Evolutionary conservation across 2,888 invertebrate species (phyloP).

Genomic region (Serrognathus titanus): DNA sequence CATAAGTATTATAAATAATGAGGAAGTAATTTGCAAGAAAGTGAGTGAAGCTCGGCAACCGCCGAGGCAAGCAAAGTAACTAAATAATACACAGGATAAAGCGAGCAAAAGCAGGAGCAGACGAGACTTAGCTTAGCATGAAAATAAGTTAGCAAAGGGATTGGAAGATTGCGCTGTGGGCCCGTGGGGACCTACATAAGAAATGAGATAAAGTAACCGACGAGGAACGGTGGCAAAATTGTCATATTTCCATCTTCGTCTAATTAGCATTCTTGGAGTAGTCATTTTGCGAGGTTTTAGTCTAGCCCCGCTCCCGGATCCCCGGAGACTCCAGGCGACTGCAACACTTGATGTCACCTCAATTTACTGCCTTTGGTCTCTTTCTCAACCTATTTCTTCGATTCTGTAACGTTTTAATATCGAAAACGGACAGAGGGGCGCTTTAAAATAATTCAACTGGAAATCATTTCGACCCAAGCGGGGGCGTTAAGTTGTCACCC

Average conservation of each 20-base stretch:
- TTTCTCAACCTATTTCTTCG: not conserved
- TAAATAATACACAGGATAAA: conserved; percentile 40
- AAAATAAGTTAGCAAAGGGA: conserved; percentile 31
- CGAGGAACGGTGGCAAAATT: conserved; percentile 40
- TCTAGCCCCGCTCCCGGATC: not conserved
- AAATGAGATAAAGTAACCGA: conserved; percentile 43
- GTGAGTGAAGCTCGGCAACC: conserved; percentile 27
- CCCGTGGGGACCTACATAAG: conserved; percentile 40
- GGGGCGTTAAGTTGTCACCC: no score
- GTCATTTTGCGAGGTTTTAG: conserved; percentile 3
- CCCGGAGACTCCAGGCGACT: not conserved
- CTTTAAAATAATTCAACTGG: no score
- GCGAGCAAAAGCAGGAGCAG: conserved; percentile 34
- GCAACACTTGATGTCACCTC: conserved; percentile 1
- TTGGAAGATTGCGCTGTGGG: conserved; percentile 40
- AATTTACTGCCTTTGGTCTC: conserved; percentile 1
- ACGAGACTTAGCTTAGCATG: conserved; percentile 38
- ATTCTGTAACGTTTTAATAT: not conserved
- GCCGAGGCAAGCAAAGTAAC: conserved; percentile 30
- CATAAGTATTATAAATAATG: conserved; percentile 30
- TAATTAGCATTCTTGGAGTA: conserved; percentile 39
- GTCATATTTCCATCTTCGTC: conserved; percentile 43
- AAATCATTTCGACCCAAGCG: no score
- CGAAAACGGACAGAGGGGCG: not conserved
- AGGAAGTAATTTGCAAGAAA: conserved; percentile 29